A percentile compares a stretch with the other conserved stretches of the same genome.
phyloP scores from a whole-genome alignment of 2,113 vertebrate genomes.

The Ptychochromis oligacanthus region DNA sequence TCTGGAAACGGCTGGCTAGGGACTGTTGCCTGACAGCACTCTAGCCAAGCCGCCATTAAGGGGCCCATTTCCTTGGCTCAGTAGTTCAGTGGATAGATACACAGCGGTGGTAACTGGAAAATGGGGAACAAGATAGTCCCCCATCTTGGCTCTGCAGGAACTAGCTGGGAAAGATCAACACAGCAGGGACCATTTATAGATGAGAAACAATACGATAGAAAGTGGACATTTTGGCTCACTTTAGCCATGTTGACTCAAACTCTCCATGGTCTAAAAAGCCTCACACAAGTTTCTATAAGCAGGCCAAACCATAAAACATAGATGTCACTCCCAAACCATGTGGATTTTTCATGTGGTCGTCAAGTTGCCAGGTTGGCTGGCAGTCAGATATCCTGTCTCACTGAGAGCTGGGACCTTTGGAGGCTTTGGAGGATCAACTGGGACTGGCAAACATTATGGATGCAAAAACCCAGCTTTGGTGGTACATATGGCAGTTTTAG shows the following conservation, averaged over 20 bases:
- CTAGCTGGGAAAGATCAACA: slow-evolving; percentile 50
- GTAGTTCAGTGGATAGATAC: slow-evolving; percentile 72
- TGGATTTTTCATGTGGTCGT: slow-evolving; percentile 33
- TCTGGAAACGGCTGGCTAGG: slow-evolving; percentile 77
- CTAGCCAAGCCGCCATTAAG: slow-evolving; percentile 77
- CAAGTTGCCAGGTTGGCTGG: slow-evolving; percentile 51
- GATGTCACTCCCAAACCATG: slow-evolving; percentile 16
- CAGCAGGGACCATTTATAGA: slow-evolving; percentile 17
- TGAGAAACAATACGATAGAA: slow-evolving; percentile 26
- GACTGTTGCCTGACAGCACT: slow-evolving; percentile 73
- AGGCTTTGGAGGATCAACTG: slow-evolving; percentile 47
- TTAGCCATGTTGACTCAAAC: background rate
- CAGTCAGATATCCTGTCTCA: slow-evolving; percentile 44
- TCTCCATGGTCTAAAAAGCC: background rate
- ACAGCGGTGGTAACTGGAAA: slow-evolving; percentile 64
- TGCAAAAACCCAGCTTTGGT: slow-evolving; percentile 59
- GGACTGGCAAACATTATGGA: slow-evolving; percentile 52
- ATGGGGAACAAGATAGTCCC: slow-evolving; percentile 58
- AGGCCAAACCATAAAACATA: background rate
- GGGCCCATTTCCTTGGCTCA: slow-evolving; percentile 77
- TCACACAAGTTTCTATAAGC: slow-evolving; percentile 2
- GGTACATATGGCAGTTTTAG: slow-evolving; percentile 44
- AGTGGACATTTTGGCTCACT: slow-evolving; percentile 18
- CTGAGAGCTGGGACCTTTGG: slow-evolving; percentile 60
- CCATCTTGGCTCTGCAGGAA: slow-evolving; percentile 59